Conservation (phyloP, 64 coral and sea anemone species). For the Montipora foliosa region DNA sequence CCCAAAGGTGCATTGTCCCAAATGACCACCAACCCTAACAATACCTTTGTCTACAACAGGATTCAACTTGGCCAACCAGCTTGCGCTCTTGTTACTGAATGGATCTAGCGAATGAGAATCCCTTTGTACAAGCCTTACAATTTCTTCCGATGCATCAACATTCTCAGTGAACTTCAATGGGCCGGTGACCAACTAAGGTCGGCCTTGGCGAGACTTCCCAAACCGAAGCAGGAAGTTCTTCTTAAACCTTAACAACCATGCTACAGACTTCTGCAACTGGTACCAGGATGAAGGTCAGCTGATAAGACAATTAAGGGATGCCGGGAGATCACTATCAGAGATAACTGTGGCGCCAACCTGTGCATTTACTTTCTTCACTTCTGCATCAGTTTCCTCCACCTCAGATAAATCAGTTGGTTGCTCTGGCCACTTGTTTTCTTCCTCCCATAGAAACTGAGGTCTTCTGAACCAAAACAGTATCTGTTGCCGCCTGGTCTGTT, state of each 20-base stretch:
- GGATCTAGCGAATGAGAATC: not conserved
- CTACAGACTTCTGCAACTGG: constrained; percentile 45
- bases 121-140: constrained; percentile 33
- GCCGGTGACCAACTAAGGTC: not conserved
- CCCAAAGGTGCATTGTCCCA: constrained; percentile 34
- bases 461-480: constrained; percentile 41
- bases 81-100: not conserved
- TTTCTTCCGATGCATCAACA: constrained; percentile 15
- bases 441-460: too few relatives aligned
- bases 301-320: not conserved
- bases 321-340: too few relatives aligned
- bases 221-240: constrained; percentile 10
- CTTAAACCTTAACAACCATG: constrained; percentile 62
- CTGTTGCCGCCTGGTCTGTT: not conserved
- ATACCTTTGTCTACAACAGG: constrained; percentile 13
- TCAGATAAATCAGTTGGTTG: constrained; percentile 33
- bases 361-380: constrained; percentile 24
- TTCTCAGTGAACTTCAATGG: constrained; percentile 34
- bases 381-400: constrained; percentile 28
- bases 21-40: constrained; percentile 29
- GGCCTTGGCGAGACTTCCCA: not conserved
- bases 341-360: constrained; percentile 1
- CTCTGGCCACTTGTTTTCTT: constrained; percentile 12
- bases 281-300: constrained; percentile 50
- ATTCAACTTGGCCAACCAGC: not conserved